Percentiles rank a stretch among this genome's conserved stretches.
These are phyloP conservation scores for Autographa pulchrina DNA, from an alignment of 2,888 invertebrate species.

Conservation along the genomic window DNA sequence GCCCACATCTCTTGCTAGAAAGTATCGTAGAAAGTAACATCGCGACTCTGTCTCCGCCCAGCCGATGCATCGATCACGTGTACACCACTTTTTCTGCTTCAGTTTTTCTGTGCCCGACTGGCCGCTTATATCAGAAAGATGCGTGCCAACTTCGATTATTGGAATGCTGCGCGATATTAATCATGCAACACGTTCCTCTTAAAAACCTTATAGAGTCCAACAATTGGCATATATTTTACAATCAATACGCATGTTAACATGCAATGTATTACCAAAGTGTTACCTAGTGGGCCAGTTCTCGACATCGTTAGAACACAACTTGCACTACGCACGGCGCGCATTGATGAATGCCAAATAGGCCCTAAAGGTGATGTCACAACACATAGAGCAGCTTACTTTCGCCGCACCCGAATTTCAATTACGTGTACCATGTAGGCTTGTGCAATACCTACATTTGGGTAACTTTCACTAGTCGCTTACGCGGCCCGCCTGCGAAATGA, in stretches of 20 bases:
- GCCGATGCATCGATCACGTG: slow-evolving; percentile 84
- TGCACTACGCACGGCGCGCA: slow-evolving; percentile 38
- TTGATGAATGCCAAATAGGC: slow-evolving; percentile 65
- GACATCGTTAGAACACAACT: slow-evolving; percentile 43
- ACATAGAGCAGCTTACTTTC: slow-evolving; percentile 82
- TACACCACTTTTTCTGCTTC: slow-evolving; percentile 74
- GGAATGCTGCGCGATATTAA: slow-evolving; percentile 58
- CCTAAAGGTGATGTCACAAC: slow-evolving; percentile 68
- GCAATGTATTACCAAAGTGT: slow-evolving; percentile 50
- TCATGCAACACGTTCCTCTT: slow-evolving; percentile 46
- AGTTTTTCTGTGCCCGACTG: slow-evolving; percentile 66
- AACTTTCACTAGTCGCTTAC: slow-evolving; percentile 87
- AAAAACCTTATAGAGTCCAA: slow-evolving; percentile 38
- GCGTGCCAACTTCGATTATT: slow-evolving; percentile 57
- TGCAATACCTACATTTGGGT: slow-evolving; percentile 87
- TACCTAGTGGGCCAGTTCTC: slow-evolving; percentile 31
- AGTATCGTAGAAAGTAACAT: slow-evolving; percentile 89
- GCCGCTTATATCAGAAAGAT: slow-evolving; percentile 55
- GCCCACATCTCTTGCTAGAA: slow-evolving; percentile 89
- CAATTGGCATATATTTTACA: slow-evolving; percentile 27
- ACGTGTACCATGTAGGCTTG: slow-evolving; percentile 83
- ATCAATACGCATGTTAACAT: slow-evolving; percentile 22
- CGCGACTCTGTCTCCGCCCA: slow-evolving; percentile 80
- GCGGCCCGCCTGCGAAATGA: slow-evolving; percentile 85
- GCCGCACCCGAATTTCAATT: slow-evolving; percentile 86